Evolutionary conservation across 2,113 vertebrate species (phyloP).

Genomic region (Lota lota): DNA sequence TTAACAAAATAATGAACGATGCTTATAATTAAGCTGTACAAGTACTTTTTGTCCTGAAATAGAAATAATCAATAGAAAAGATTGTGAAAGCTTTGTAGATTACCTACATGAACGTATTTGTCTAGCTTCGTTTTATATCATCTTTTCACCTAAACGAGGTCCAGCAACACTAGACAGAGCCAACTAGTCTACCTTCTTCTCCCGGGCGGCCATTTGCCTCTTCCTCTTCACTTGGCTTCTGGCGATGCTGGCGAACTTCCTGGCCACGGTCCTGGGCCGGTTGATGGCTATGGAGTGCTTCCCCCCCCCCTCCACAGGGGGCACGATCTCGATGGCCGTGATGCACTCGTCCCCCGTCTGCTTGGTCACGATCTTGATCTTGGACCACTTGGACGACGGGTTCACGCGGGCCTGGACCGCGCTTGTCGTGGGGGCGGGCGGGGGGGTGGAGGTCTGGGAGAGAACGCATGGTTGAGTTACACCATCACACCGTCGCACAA

Average conservation of each 20-base stretch:
- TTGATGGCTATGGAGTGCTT: slow-evolving; percentile 80
- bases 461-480: too few species aligned
- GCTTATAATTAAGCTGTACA: too few species aligned
- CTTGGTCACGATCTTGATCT: slow-evolving; percentile 97
- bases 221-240: slow-evolving; percentile 96
- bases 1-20: too few species aligned
- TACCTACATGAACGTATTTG: too few species aligned
- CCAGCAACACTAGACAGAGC: background rate
- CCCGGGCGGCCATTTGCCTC: slow-evolving; percentile 94
- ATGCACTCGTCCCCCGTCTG: slow-evolving; percentile 91
- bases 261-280: slow-evolving; percentile 83
- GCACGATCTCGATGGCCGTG: slow-evolving; percentile 93
- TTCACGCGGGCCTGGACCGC: slow-evolving; percentile 51
- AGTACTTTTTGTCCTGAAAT: too few species aligned
- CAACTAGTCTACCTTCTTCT: slow-evolving; percentile 79
- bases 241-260: slow-evolving; percentile 97
- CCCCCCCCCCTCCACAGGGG: slow-evolving; percentile 77
- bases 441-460: slow-evolving; percentile 43
- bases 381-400: slow-evolving; percentile 88
- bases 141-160: too few species aligned
- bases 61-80: too few species aligned
- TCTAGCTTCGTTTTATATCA: too few species aligned
- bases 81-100: too few species aligned
- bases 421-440: slow-evolving; percentile 39
- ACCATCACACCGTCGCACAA: too few species aligned